Base-by-base conservation (phyloP, 1,140 invertebrate genomes). In the Drosophila aff. region DNA sequence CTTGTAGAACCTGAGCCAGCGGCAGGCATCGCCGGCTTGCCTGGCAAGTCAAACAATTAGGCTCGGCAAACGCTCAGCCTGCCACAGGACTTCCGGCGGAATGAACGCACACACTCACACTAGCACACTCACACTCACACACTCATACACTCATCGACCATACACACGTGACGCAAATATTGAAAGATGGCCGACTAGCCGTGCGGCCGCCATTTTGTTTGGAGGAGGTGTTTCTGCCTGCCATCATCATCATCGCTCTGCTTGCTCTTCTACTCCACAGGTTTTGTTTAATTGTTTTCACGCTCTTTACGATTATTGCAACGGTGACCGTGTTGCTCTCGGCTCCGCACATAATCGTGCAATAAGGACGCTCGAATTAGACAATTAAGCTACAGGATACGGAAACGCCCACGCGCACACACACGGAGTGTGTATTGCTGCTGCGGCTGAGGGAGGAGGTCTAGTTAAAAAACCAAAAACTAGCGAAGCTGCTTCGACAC, bases 211-310 rank as follows among this genome's bases (percentile, higher is more conserved):
- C 82, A 86, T 82, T 86, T 79, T 85, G 62, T 79, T 59, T 61
- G 44, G 36, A 23, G 49, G 41, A 28, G 16, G 3, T 40, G 36
- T 11, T 40, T 23, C 16, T 50, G 43, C 44, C 33, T 31, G 49
- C 31, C 50, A 40, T 26, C 53, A 11, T 38, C 52, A 21, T 57
- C 53, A 26, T 31, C 47, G 46, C 49, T 55, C 60, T 66, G 21
- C 46, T 36, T 59, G 31, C 59, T 76, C 55, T 75, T 85, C 72
- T 89, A 76, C 53, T 80, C 93, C 93, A 55, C 94, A 96, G 98
- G 94, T 96, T 99, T 93, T 99, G 99, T 95, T 95, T 99, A 93
- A 97, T 98, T 93, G 96, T 99, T 92, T 99, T 99, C 95, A 97
- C 98, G 64, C 94, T 98, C 83, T 99, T 99, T 95, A 99, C 99